These are phyloP conservation scores for Heptranchias perlo DNA, from an alignment of 2,113 vertebrate genomes.

Conservation along the genomic window DNA sequence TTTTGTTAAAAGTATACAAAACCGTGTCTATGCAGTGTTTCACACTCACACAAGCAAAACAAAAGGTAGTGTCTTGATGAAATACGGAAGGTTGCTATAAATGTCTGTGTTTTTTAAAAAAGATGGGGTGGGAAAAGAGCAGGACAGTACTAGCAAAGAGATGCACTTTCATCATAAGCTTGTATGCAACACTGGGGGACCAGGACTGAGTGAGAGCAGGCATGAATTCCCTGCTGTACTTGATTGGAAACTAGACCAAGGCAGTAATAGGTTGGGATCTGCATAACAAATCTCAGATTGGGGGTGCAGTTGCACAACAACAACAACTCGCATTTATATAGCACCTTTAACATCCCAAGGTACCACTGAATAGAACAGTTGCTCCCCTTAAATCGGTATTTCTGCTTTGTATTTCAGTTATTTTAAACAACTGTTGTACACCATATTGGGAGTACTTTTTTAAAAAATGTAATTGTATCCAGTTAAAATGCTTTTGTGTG, in stretches of 20 bases:
- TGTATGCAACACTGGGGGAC: neutral
- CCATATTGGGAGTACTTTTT: neutral
- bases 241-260: neutral
- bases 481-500: neutral
- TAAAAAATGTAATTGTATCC: neutral
- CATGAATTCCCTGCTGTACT: neutral
- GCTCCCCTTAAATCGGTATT: neutral
- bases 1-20: neutral
- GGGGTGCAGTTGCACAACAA: too few relatives aligned
- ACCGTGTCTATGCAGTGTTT: neutral
- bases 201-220: neutral
- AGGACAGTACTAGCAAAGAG: neutral
- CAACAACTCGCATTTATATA: too few relatives aligned
- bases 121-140: neutral
- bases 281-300: neutral
- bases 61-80: neutral
- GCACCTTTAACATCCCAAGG: too few relatives aligned
- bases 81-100: neutral
- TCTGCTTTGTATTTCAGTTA: neutral
- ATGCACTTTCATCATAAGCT: neutral
- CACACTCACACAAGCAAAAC: too few relatives aligned
- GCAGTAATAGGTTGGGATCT: neutral
- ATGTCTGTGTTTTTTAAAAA: neutral
- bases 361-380: too few relatives aligned
- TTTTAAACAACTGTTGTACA: neutral